phyloP scores from a whole-genome alignment of 2,797 vertebrate species.

The Garrulus glandarius region DNA sequence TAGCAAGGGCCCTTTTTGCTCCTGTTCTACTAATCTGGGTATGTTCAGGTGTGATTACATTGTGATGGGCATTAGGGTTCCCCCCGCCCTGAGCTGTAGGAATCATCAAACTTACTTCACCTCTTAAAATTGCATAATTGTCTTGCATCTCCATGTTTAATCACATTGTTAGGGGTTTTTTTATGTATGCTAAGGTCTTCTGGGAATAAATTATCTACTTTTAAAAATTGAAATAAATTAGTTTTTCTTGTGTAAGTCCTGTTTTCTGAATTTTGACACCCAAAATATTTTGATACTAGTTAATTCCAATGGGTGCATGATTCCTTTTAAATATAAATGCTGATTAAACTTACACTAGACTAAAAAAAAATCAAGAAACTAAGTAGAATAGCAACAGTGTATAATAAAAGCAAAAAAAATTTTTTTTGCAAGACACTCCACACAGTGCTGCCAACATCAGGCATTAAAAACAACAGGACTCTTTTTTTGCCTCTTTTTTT shows the following conservation, averaged over 20 bases:
- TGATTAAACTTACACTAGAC: background rate
- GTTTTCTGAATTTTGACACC: background rate
- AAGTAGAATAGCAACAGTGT: background rate
- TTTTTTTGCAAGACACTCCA: background rate
- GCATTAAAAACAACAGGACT: background rate
- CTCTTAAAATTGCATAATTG: background rate
- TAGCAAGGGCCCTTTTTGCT: background rate
- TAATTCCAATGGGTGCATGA: background rate
- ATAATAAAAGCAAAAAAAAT: background rate
- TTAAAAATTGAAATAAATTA: background rate
- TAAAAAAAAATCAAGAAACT: background rate
- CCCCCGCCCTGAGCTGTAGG: rapidly evolving
- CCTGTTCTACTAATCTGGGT: background rate
- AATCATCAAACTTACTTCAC: background rate
- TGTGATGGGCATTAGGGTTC: background rate
- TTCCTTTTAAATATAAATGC: background rate
- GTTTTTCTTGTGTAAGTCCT: background rate
- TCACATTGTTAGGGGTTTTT: background rate
- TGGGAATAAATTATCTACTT: background rate
- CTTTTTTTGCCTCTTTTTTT: background rate
- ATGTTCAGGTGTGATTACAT: background rate
- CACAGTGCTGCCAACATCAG: background rate
- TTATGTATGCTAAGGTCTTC: background rate
- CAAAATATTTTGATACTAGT: background rate
- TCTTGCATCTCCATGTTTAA: background rate